Evolutionary conservation across 2,113 vertebrate genomes (phyloP), one percentile per base, ranked within the genome.

Genomic region (Lamprotornis superbus): DNA sequence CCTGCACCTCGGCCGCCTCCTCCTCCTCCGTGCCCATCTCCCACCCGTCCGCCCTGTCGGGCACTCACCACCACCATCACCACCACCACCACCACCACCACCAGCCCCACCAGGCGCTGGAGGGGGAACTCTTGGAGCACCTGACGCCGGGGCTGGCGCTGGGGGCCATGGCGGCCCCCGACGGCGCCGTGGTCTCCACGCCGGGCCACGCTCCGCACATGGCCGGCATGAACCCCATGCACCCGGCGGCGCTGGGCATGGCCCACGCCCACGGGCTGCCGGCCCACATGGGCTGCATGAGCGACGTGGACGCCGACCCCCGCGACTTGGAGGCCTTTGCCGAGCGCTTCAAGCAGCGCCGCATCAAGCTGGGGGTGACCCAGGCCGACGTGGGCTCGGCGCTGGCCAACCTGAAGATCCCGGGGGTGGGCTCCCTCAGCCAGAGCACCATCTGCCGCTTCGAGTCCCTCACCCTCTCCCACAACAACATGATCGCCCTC

Each of bases 361-460:
- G 99, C 96, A 99, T 99, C 98, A 99, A 99, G 98, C 98, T 99
- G 57, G 99, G 99, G 95, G 99, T 99, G 86, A 99, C 99, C 95
- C 99, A 99, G 97, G 99, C 99, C 57, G 99, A 99, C 84, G 99
- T 99, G 97, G 99, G 99, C 76, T 98, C 99, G 57, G 99, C 99
- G 30, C 96, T 99, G 90, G 99, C 99, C 98, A 99, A 99, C 98
- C 98, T 99, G 92, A 99, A 99, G 98, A 99, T 99, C 96, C 99
- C 99, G 12, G 99, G 99, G 31, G 99, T 99, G 97, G 99, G 99
- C 60, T 99, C 99, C 59, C 98, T 99, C 59, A 99, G 99, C 97
- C 99, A 99, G 96, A 99, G 99, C 98, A 99, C 99, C 97, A 99
- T 99, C 98, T 99, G 99, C 97, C 98, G 99, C 92, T 99, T 99